Evolutionary conservation across 2,888 invertebrate genomes (phyloP), one percentile per base, ranked within the genome.

Genomic region (Drosophila helvetica): DNA sequence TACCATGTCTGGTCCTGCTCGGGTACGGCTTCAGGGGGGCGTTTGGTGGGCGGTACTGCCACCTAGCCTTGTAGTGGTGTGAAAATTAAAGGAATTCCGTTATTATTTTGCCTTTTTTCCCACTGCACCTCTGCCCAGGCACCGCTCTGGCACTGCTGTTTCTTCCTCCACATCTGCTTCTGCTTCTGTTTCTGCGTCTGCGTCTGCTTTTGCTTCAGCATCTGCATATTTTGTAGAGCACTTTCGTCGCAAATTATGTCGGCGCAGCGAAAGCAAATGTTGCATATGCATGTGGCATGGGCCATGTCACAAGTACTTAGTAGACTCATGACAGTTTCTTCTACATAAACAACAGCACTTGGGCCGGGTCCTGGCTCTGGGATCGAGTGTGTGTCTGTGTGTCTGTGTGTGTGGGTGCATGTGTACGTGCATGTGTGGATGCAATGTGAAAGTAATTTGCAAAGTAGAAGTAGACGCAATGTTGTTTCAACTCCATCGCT

Each of bases 31-130:
- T 15, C 33, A 1, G 47, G 22, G 22, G 55, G 30, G 12, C 12
- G 27, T 33, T 18, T 51, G 48, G 17, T 22, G 19, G 65, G 65
- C 45, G 55, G 51, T 56, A 50, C 50, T 55, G 52, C 55, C 46
- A 48, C 52, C 58, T 62, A 17, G 68, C 67, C 75, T 42, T 78
- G 65, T 78, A 62, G 80, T 74, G 75, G 75, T 81, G 87, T 78
- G 78, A 84, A 84, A 84, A 84, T 84, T 84, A 84, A 86, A 84
- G 83, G 83, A 86, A 84, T 86, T 84, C 83, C 83, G 86, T 86
- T 84, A 84, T 84, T 84, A 84, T 84, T 81, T 84, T 53, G 79
- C 73, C 78, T 76, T 81, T 86, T 81, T 83, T 74, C 5, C 30
- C 45, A 43, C 56, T 22, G 27, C 30, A 30, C 27, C 22, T 48